These are phyloP conservation scores for Gallinago jamesoni DNA, from an alignment of 2,113 vertebrate genomes.

Conservation along the genomic window DNA sequence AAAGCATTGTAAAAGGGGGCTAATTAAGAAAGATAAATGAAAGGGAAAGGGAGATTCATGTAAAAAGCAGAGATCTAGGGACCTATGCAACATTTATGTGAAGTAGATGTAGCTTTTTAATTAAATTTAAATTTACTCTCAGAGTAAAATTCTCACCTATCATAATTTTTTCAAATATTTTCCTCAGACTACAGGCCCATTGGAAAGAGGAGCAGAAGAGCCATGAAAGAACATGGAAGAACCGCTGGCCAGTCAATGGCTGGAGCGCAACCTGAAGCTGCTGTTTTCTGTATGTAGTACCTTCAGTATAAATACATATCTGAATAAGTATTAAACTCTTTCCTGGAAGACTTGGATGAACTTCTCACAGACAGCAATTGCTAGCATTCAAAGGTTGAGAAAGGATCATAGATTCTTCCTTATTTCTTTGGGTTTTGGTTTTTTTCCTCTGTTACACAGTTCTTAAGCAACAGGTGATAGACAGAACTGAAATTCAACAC, in stretches of 20 bases:
- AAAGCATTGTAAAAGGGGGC: neutral
- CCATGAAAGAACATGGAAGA: neutral
- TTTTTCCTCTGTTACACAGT: neutral
- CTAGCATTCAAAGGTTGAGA: neutral
- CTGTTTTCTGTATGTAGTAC: neutral
- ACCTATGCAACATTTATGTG: neutral
- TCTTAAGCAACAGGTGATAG: neutral
- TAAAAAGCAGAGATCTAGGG: neutral
- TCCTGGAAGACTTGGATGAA: neutral
- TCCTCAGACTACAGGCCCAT: neutral
- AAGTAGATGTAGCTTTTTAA: neutral
- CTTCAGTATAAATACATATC: neutral
- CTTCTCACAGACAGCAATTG: neutral
- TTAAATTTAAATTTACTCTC: neutral
- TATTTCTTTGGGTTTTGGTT: neutral
- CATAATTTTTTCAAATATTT: neutral
- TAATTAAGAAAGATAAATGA: neutral
- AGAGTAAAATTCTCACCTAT: neutral
- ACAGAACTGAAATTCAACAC: neutral
- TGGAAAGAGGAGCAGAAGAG: neutral
- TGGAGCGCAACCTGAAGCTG: neutral
- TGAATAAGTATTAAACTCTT: neutral
- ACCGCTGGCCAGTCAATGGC: neutral
- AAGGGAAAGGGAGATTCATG: neutral
- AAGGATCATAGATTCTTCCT: neutral